Percentiles rank a stretch among this genome's conserved stretches.
Conservation (phyloP, 1,140 invertebrate genomes). For the Globodera rostochiensis region DNA sequence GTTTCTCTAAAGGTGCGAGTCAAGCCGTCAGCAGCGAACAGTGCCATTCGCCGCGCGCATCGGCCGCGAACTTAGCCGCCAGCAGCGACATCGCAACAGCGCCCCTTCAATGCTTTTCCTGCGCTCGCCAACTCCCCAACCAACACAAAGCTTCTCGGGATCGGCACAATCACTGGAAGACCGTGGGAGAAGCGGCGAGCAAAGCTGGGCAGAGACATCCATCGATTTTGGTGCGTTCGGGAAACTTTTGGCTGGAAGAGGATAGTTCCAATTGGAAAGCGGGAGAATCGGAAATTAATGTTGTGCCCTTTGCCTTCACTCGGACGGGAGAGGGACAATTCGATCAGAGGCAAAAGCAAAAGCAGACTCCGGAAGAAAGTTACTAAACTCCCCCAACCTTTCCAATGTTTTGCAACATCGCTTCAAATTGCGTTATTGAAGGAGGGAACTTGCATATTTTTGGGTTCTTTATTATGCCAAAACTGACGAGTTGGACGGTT, state of each 20-base stretch:
- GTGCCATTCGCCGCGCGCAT: constrained; percentile 11
- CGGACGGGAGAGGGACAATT: too few relatives aligned
- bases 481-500: not conserved
- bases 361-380: too few relatives aligned
- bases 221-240: not conserved
- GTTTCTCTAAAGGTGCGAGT: constrained; percentile 35
- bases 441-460: not conserved
- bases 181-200: not conserved
- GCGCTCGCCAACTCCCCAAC: constrained; percentile 43
- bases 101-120: constrained; percentile 42
- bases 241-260: not conserved
- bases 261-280: not conserved
- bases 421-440: too few relatives aligned
- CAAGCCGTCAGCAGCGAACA: constrained; percentile 29
- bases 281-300: not conserved
- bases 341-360: too few relatives aligned
- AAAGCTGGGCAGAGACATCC: not conserved
- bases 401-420: too few relatives aligned
- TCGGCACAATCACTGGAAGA: constrained; percentile 5
- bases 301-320: too few relatives aligned
- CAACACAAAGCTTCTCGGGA: not conserved
- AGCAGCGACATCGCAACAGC: constrained; percentile 38
- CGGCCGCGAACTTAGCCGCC: constrained; percentile 18
- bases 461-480: not conserved
- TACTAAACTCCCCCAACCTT: too few relatives aligned